Base-by-base conservation (phyloP, 2,888 invertebrate species). In the Tolmerus cingulatus region DNA sequence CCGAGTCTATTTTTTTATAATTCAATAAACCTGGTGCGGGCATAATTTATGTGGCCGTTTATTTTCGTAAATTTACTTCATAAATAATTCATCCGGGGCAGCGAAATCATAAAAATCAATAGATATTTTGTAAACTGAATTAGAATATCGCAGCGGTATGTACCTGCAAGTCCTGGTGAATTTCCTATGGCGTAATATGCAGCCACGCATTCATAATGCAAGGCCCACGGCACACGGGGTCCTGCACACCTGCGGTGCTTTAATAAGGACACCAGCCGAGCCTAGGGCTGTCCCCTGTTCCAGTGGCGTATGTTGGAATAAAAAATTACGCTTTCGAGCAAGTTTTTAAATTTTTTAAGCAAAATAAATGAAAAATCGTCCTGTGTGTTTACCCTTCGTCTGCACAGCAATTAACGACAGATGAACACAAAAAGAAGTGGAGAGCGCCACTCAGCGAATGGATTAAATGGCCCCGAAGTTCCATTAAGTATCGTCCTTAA, bases 401-500 rank as follows among this genome's bases (percentile, higher is more conserved):
- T 77, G 77, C 37, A 77, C 27, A 77, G 77, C 40, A 77, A 77
- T 77, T 77, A 77, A 66, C 66, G 66, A 66, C 66, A 66, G 66
- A 77, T 77, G 77, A 77, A 77, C 40, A 37, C 40, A 77, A 77
- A 77, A 40, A 34, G 40, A 77, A 77, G n/a, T 16, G 27, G 19
- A 23, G 27, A 77, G 19, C 37, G 34, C 40, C 77, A 23, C 77
- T 77, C 40, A 40, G 77, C 23, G 12, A 77, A 77, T n/a, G 37
- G 77, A 77, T 77, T 77, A 77, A 77, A 77, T 77, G 77, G 30
- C 40, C 9, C 40, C 40, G n/a, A 77, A 77, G 19, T 77, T 77
- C 37, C 77, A 77, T 77, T 77, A 77, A 37, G 77, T 37, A 77
- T 40, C 77, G 77, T 40, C 37, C 77, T 77, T 77, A 77, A 77